Conservation (phyloP, 2,113 vertebrate genomes). For the Tiliqua scincoides region DNA sequence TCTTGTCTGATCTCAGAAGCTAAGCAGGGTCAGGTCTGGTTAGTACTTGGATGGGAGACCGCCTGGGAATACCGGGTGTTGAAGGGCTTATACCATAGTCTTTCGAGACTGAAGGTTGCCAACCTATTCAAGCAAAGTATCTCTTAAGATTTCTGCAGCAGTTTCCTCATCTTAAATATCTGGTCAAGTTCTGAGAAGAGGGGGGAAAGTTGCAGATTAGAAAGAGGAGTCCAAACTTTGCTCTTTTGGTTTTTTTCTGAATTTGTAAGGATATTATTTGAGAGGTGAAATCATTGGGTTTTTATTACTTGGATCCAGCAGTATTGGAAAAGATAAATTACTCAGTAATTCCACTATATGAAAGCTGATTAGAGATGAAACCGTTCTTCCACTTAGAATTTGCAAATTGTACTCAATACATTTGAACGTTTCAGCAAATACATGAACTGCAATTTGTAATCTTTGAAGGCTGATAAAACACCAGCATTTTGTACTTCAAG, state of each 20-base stretch:
- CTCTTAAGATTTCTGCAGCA: background rate
- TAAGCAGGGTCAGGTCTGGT: too few species aligned
- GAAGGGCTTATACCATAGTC: too few species aligned
- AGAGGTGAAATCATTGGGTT: background rate
- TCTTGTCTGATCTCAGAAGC: too few species aligned
- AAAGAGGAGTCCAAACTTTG: background rate
- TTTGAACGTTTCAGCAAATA: slow-evolving; percentile 12
- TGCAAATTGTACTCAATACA: background rate
- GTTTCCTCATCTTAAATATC: background rate
- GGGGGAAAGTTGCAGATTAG: background rate
- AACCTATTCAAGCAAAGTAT: background rate
- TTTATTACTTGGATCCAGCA: background rate
- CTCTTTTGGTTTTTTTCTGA: background rate
- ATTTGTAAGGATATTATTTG: background rate
- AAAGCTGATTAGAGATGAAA: slow-evolving; percentile 7
- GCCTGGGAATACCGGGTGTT: too few species aligned
- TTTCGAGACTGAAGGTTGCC: too few species aligned
- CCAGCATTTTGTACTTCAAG: background rate
- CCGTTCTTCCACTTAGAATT: slow-evolving; percentile 8
- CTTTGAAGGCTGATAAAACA: background rate
- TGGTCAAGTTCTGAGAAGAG: background rate
- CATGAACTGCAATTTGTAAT: background rate
- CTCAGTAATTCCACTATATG: background rate
- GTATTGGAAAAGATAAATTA: slow-evolving; percentile 1
- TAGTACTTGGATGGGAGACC: too few species aligned